Evolutionary conservation across 2,113 vertebrate genomes (phyloP).

Genomic region (Chiloscyllium plagiosum): DNA sequence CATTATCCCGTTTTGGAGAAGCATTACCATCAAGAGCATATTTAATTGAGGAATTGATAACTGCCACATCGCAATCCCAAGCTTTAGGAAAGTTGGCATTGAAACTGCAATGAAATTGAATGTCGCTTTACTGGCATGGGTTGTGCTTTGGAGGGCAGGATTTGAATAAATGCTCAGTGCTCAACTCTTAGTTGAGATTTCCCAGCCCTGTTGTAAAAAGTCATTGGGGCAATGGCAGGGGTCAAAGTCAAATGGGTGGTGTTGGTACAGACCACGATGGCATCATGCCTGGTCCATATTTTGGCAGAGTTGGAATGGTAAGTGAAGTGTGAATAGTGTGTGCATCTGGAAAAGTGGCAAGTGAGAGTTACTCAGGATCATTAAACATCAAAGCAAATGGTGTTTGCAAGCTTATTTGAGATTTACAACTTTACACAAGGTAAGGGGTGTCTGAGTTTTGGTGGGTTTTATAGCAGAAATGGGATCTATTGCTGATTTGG

Average conservation of each 20-base stretch:
- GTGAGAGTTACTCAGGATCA: background rate
- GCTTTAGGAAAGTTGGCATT: background rate
- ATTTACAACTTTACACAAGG: background rate
- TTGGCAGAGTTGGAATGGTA: background rate
- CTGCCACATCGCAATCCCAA: background rate
- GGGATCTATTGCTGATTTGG: background rate
- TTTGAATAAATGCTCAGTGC: background rate
- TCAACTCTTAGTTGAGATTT: background rate
- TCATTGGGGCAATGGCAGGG: background rate
- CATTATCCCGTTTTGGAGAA: background rate
- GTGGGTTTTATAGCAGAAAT: background rate
- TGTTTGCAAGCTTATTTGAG: background rate
- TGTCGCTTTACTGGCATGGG: background rate
- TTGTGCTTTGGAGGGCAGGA: background rate
- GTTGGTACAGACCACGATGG: background rate
- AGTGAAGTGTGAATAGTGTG: background rate
- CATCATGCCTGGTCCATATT: background rate
- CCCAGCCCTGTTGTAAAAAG: background rate
- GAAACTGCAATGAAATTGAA: background rate
- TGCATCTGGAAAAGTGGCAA: background rate
- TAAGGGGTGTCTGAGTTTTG: background rate
- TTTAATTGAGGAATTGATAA: background rate
- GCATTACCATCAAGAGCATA: background rate
- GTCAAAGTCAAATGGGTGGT: background rate
- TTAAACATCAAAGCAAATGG: background rate